These are phyloP conservation scores for Agriotes lineatus DNA, from an alignment of 2,888 invertebrate species.

Conservation along the genomic window DNA sequence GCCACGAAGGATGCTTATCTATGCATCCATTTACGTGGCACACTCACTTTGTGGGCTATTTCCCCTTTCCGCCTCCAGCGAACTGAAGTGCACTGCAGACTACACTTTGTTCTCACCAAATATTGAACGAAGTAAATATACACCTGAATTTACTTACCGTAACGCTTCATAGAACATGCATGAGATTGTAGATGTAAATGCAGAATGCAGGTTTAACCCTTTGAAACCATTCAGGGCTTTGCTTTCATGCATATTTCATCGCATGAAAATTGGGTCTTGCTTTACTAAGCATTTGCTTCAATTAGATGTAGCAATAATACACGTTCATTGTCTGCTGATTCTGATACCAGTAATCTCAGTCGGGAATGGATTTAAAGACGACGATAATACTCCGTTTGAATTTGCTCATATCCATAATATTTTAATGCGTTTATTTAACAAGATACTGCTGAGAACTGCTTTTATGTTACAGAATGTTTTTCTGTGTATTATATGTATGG, in stretches of 20 bases:
- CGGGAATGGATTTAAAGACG: too few relatives aligned
- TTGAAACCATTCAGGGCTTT: not conserved
- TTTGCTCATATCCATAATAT: too few relatives aligned
- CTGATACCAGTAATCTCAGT: too few relatives aligned
- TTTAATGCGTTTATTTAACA: too few relatives aligned
- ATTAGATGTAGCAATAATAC: too few relatives aligned
- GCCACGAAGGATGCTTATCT: not conserved
- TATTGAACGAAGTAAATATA: not conserved
- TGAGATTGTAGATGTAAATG: slow-evolving; percentile 16
- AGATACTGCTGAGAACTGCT: too few relatives aligned
- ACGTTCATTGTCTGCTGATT: too few relatives aligned
- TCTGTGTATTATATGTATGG: too few relatives aligned
- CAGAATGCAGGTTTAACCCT: not conserved
- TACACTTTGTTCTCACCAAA: not conserved
- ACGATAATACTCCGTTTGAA: too few relatives aligned
- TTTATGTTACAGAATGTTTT: too few relatives aligned
- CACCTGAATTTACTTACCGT: slow-evolving; percentile 5
- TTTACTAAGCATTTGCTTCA: not conserved
- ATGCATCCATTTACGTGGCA: not conserved
- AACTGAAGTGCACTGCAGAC: not conserved
- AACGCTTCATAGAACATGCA: not conserved
- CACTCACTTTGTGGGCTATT: not conserved
- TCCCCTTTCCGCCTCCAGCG: not conserved
- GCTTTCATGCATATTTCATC: not conserved
- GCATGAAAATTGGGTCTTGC: not conserved